A percentile compares a stretch with the other conserved stretches of the same genome.
phyloP scores from a whole-genome alignment of 2,113 vertebrate species.

The Dascyllus trimaculatus region DNA sequence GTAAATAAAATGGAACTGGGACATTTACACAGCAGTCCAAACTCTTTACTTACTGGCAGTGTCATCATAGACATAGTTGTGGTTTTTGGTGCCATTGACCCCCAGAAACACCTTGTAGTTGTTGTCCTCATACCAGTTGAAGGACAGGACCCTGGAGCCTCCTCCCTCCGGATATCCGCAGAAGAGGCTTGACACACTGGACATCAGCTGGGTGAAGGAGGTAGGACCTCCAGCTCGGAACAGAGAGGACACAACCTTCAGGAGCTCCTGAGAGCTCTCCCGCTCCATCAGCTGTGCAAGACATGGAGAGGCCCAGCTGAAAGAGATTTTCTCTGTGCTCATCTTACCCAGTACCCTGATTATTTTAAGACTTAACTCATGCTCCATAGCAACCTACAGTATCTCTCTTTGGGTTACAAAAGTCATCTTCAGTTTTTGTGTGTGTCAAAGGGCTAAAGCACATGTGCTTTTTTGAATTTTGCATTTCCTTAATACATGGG shows the following conservation, averaged over 20 bases:
- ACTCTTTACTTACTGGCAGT: conserved; percentile 89
- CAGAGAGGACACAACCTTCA: conserved; percentile 83
- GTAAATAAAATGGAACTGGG: neutral
- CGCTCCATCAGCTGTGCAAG: conserved; percentile 84
- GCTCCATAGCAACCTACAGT: too few species aligned
- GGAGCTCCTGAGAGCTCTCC: conserved; percentile 87
- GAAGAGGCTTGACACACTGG: conserved; percentile 88
- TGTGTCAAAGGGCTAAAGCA: too few species aligned
- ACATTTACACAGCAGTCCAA: neutral
- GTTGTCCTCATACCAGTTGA: conserved; percentile 99
- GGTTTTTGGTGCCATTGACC: conserved; percentile 89
- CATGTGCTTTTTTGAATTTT: too few species aligned
- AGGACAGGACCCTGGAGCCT: conserved; percentile 92
- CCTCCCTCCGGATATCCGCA: conserved; percentile 95
- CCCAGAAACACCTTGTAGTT: conserved; percentile 98
- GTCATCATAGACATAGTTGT: conserved; percentile 89
- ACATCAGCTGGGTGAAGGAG: conserved; percentile 86
- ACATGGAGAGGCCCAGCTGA: neutral
- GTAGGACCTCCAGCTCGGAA: conserved; percentile 81
- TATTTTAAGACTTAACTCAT: neutral
- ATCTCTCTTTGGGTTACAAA: neutral
- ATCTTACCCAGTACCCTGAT: too few species aligned
- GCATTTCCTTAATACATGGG: too few species aligned
- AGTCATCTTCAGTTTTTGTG: too few species aligned
- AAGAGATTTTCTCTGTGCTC: neutral